Conservation (phyloP, 1,140 invertebrate species). For the Drosophila azteca region DNA sequence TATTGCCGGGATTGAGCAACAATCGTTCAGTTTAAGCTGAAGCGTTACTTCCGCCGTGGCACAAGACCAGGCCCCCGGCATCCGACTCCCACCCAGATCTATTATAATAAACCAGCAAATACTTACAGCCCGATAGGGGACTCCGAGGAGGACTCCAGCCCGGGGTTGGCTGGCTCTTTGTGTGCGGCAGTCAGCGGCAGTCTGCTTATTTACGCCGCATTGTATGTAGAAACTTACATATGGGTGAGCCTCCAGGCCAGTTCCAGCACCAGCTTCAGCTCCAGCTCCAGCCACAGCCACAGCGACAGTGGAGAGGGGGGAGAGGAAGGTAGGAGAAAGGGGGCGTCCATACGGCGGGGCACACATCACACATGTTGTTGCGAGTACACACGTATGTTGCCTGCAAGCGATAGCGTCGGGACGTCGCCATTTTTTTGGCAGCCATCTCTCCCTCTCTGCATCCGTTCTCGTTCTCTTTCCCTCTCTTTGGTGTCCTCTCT, state of each 20-base stretch:
- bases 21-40: conserved; percentile 56
- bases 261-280: not conserved
- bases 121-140: conserved; percentile 46
- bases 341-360: conserved; percentile 81
- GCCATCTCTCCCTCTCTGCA: conserved; percentile 13
- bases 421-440: conserved; percentile 46
- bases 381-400: conserved; percentile 83
- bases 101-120: conserved; percentile 57
- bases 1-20: conserved; percentile 51
- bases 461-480: conserved; percentile 1
- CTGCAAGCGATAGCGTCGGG: conserved; percentile 80
- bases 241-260: conserved; percentile 67
- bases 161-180: not conserved
- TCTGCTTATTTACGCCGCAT: conserved; percentile 83
- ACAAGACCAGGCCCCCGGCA: conserved; percentile 4
- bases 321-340: conserved; percentile 11
- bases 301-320: not conserved
- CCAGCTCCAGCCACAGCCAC: no score
- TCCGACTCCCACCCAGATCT: conserved; percentile 33
- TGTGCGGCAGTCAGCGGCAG: conserved; percentile 63
- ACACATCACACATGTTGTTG: conserved; percentile 83
- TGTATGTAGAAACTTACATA: conserved; percentile 82
- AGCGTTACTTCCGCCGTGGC: conserved; percentile 57
- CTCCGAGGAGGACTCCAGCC: conserved; percentile 12
- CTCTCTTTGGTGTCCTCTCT: conserved; percentile 23